These are phyloP conservation scores for Burhinus oedicnemus DNA, from an alignment of 2,113 vertebrate genomes.

Conservation along the genomic window DNA sequence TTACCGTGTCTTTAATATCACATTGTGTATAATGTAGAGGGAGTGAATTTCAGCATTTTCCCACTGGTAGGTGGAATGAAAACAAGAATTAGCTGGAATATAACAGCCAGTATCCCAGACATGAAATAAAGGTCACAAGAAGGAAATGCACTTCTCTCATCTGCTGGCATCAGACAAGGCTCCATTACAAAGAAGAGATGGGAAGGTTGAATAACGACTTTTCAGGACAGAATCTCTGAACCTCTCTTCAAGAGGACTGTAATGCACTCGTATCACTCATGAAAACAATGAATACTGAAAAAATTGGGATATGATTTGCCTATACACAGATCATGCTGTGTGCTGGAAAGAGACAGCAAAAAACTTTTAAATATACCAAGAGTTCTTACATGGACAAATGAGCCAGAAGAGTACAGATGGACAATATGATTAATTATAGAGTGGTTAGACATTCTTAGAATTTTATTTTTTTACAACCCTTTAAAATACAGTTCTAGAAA, in stretches of 20 bases:
- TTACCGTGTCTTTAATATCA: background rate
- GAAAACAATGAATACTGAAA: background rate
- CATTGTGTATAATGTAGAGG: background rate
- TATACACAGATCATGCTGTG: background rate
- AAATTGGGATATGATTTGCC: background rate
- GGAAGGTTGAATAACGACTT: background rate
- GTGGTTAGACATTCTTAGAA: background rate
- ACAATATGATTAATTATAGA: background rate
- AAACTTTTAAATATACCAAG: background rate
- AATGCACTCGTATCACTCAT: background rate
- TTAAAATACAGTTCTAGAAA: background rate
- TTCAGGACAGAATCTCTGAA: background rate
- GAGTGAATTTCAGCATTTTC: background rate
- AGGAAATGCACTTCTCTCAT: background rate
- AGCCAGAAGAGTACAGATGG: background rate
- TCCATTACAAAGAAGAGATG: background rate
- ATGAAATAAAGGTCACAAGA: background rate
- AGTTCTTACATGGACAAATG: background rate
- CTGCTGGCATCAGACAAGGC: background rate
- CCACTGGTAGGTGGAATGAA: background rate
- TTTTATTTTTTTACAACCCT: background rate
- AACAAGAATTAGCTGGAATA: background rate
- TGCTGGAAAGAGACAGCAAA: background rate
- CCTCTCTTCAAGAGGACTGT: background rate
- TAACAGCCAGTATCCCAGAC: background rate